Evolutionary conservation across 1,140 invertebrate species (phyloP).

Genomic region (Hylaeus volcanicus): DNA sequence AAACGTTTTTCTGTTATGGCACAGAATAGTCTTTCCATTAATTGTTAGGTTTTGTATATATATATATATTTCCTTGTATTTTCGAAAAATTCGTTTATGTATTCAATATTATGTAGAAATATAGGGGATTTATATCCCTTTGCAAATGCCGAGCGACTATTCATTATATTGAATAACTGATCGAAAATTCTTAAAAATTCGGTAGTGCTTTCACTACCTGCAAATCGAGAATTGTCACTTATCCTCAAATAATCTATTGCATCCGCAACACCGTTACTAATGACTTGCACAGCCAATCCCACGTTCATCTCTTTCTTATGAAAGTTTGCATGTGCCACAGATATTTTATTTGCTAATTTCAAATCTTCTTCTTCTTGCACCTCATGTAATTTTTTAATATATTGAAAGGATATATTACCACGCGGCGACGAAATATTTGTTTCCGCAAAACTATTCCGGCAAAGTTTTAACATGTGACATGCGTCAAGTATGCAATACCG

Average conservation of each 20-base stretch:
- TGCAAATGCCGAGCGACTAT: not conserved
- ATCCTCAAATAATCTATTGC: not conserved
- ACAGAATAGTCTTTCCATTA: not conserved
- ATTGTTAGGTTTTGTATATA: not conserved
- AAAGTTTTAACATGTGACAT: slow-evolving; percentile 2
- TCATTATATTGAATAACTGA: slow-evolving; percentile 4
- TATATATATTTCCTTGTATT: too few relatives aligned
- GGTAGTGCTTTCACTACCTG: not conserved
- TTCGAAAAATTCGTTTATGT: not conserved
- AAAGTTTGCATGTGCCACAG: not conserved
- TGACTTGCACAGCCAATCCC: not conserved
- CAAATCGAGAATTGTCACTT: not conserved
- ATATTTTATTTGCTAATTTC: slow-evolving; percentile 14
- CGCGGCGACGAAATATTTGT: not conserved
- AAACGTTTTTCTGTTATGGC: not conserved
- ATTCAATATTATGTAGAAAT: not conserved
- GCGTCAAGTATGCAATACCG: too few relatives aligned
- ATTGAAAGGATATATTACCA: not conserved
- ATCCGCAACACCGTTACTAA: slow-evolving; percentile 9
- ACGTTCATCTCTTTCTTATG: slow-evolving; percentile 17
- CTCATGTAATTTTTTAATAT: not conserved
- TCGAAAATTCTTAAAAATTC: slow-evolving; percentile 8
- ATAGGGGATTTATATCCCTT: not conserved
- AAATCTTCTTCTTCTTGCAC: slow-evolving; percentile 1
- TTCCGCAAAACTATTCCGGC: slow-evolving; percentile 2